Evolutionary conservation across 1,140 invertebrate genomes (phyloP).

Genomic region (Ladona fulva): DNA sequence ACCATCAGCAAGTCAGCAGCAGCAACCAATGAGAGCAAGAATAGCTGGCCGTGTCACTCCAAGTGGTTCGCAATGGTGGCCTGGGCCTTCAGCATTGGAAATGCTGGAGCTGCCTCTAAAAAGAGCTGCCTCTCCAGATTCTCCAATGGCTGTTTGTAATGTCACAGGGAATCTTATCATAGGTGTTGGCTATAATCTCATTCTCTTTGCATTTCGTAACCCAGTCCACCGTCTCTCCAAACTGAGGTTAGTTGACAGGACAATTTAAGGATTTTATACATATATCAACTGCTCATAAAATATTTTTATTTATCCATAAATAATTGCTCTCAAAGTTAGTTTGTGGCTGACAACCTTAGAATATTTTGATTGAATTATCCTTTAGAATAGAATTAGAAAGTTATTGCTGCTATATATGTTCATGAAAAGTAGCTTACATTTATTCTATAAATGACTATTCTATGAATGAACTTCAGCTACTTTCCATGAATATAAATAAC

Average conservation of each 20-base stretch:
- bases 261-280: too few relatives aligned
- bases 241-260: constrained; percentile 35
- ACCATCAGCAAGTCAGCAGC: constrained; percentile 28
- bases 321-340: too few relatives aligned
- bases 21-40: constrained; percentile 53
- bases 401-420: too few relatives aligned
- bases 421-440: too few relatives aligned
- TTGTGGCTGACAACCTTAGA: too few relatives aligned
- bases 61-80: constrained; percentile 45
- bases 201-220: constrained; percentile 47
- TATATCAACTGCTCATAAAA: too few relatives aligned
- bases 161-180: constrained; percentile 50
- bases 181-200: constrained; percentile 41
- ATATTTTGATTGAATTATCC: too few relatives aligned
- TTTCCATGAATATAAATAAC: too few relatives aligned
- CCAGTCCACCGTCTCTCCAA: constrained; percentile 53
- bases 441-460: too few relatives aligned
- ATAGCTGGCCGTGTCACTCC: constrained; percentile 59
- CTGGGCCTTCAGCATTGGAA: constrained; percentile 39
- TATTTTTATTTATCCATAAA: too few relatives aligned
- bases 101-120: constrained; percentile 59
- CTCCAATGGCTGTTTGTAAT: constrained; percentile 20
- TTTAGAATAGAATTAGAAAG: too few relatives aligned
- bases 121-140: constrained; percentile 37
- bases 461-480: too few relatives aligned